Percentiles rank a stretch among this genome's conserved stretches.
phyloP scores from a whole-genome alignment of 1,140 invertebrate genomes.

The Diplogasteroides magnus region DNA sequence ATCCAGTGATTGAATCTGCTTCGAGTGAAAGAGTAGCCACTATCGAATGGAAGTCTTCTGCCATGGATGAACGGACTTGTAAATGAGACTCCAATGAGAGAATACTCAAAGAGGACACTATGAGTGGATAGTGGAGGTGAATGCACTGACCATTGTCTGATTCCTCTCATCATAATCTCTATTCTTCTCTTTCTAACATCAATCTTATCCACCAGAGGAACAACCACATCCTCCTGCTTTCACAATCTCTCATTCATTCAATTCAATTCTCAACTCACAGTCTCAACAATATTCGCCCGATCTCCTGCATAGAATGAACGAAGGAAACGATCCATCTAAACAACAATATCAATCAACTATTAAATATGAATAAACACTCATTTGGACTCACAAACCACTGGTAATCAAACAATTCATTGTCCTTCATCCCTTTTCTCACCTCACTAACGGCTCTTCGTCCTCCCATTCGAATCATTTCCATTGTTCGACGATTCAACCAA shows the following conservation, averaged over 20 bases:
- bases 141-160: slow-evolving; percentile 7
- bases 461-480: neutral
- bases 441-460: neutral
- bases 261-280: too few species aligned
- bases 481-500: neutral
- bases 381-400: slow-evolving; percentile 1
- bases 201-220: neutral
- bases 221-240: neutral
- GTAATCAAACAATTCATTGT: neutral
- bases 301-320: slow-evolving; percentile 6
- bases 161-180: neutral
- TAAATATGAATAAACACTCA: neutral
- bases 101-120: neutral
- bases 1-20: neutral
- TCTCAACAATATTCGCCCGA: neutral
- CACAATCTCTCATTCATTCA: too few species aligned
- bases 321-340: slow-evolving; percentile 3
- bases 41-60: neutral
- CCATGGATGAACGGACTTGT: neutral
- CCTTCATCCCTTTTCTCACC: neutral
- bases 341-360: neutral
- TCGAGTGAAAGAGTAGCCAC: neutral
- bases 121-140: neutral
- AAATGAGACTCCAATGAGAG: neutral
- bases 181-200: slow-evolving; percentile 10